phyloP scores from a whole-genome alignment of 2,888 invertebrate species.

The Monoplex corrugatus region DNA sequence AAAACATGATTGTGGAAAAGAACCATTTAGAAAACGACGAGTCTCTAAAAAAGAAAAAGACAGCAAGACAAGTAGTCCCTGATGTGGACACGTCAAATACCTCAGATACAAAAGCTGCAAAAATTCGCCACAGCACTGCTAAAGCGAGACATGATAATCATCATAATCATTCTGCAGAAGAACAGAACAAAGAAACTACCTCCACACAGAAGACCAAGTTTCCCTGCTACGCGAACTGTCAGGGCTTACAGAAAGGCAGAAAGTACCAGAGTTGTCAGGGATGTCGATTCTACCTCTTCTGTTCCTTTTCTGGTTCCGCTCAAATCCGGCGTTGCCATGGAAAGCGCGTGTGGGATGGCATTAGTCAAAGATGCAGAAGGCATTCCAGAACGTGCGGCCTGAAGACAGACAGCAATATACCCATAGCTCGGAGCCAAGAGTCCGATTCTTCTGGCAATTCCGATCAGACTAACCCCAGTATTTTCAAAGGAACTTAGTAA shows the following conservation, averaged over 20 bases:
- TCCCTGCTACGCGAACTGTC: conserved; percentile 40
- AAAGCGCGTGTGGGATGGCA: conserved; percentile 52
- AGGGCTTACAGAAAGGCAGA: conserved; percentile 30
- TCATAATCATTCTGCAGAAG: too few relatives aligned
- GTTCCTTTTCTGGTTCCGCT: conserved; percentile 25
- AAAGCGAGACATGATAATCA: too few relatives aligned
- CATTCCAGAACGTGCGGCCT: conserved; percentile 46
- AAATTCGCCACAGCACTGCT: too few relatives aligned
- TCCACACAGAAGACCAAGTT: too few relatives aligned
- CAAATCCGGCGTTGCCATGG: conserved; percentile 44
- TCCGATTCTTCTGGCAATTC: too few relatives aligned
- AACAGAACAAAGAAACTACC: too few relatives aligned
- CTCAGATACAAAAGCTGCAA: neutral
- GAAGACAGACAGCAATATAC: neutral
- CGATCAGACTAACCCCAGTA: too few relatives aligned
- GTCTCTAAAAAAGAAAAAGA: too few relatives aligned
- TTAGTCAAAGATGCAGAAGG: conserved; percentile 39
- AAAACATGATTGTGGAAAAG: too few relatives aligned
- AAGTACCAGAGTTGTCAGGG: conserved; percentile 55
- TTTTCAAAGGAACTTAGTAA: too few relatives aligned
- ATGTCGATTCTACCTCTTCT: conserved; percentile 52
- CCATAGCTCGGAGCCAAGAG: too few relatives aligned
- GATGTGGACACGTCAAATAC: neutral
- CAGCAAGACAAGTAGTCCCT: neutral
- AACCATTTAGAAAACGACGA: too few relatives aligned